These are phyloP conservation scores for Syrrhaptes paradoxus DNA, from an alignment of 2,113 vertebrate species.

Conservation along the genomic window DNA sequence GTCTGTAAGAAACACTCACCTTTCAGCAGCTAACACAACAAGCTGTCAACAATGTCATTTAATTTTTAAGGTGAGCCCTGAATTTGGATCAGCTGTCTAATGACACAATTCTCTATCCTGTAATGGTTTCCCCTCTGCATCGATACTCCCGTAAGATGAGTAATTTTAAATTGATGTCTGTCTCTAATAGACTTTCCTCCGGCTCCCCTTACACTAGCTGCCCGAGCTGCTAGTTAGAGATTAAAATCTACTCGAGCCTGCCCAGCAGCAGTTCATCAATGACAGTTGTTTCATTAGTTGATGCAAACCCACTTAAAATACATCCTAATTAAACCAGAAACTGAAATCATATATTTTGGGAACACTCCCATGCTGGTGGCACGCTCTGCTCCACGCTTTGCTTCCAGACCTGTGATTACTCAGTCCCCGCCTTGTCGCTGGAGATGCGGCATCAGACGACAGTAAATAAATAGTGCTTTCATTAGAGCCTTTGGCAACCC, in stretches of 20 bases:
- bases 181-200: constrained; percentile 35
- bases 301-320: constrained; percentile 47
- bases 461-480: constrained; percentile 52
- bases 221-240: constrained; percentile 32
- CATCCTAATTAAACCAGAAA: constrained; percentile 60
- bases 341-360: constrained; percentile 19
- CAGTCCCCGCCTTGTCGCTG: not conserved
- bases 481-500: constrained; percentile 23
- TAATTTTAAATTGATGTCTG: constrained; percentile 37
- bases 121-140: not conserved
- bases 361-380: not conserved
- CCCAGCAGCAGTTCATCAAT: constrained; percentile 56
- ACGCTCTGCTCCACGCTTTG: not conserved
- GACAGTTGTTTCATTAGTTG: constrained; percentile 61
- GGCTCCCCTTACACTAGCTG: not conserved
- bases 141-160: not conserved
- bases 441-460: not conserved
- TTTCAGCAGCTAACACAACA: not conserved
- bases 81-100: not conserved
- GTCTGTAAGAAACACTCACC: not conserved
- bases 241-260: constrained; percentile 44
- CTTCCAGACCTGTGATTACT: constrained; percentile 25
- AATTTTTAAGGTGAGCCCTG: not conserved
- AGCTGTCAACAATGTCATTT: not conserved
- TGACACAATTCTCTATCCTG: not conserved